Conservation (phyloP, 2,888 invertebrate genomes). For the Polymixis flavicincta region DNA sequence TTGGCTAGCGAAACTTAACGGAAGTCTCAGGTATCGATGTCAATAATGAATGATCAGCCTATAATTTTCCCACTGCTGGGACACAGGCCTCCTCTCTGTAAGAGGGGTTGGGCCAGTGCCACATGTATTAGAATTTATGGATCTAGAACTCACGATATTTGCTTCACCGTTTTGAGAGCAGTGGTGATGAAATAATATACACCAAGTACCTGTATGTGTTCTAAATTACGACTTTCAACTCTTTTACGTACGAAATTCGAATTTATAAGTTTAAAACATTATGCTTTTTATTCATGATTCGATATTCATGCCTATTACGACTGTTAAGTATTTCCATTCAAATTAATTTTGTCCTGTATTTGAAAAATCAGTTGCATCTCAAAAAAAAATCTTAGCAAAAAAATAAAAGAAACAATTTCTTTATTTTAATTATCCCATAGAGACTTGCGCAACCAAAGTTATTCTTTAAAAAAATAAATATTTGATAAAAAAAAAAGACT, state of each 20-base stretch:
- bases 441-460: conserved; percentile 61
- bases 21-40: neutral
- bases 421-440: conserved; percentile 27
- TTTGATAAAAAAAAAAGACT: conserved; percentile 70
- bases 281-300: neutral
- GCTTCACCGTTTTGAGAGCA: neutral
- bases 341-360: neutral
- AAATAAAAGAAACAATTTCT: neutral
- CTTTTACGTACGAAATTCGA: no score
- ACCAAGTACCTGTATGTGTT: neutral
- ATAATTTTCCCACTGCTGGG: neutral
- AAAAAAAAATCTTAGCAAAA: conserved; percentile 13
- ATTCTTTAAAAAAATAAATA: conserved; percentile 33
- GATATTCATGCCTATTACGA: neutral
- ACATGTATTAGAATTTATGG: neutral
- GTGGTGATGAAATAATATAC: no score
- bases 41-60: neutral
- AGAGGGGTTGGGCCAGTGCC: neutral
- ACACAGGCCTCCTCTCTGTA: neutral
- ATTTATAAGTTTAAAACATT: neutral
- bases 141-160: no score
- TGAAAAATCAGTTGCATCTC: conserved; percentile 25
- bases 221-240: neutral
- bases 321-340: neutral
- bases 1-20: neutral